Evolutionary conservation across 30 jellyfish, hydroid and myxozoan genomes (phyloP).

Genomic region (Chironex yamaguchii): DNA sequence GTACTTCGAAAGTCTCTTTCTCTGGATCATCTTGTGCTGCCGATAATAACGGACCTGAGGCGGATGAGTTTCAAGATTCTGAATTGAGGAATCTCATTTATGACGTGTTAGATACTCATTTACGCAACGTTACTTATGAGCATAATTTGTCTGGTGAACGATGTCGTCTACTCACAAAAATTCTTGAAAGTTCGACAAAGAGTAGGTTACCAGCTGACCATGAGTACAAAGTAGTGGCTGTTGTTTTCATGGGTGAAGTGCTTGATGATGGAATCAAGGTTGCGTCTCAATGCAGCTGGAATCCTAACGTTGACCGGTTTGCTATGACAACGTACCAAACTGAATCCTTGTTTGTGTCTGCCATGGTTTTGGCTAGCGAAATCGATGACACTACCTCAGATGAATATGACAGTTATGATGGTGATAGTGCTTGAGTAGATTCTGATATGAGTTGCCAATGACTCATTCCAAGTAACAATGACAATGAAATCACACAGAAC

Average conservation of each 20-base stretch:
- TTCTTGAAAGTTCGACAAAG: conserved; percentile 67
- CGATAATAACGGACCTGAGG: background rate
- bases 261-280: conserved; percentile 81
- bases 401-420: background rate
- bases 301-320: conserved; percentile 80
- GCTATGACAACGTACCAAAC: conserved; percentile 90
- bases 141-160: conserved; percentile 61
- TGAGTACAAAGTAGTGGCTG: conserved; percentile 72
- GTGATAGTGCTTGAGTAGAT: too few species aligned
- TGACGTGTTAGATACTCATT: conserved; percentile 58
- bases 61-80: conserved; percentile 8
- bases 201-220: conserved; percentile 48
- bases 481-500: too few species aligned
- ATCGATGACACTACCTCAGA: conserved; percentile 23
- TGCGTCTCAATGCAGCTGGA: conserved; percentile 96
- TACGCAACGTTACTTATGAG: conserved; percentile 57
- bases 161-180: conserved; percentile 77
- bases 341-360: conserved; percentile 80
- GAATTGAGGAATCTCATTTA: conserved; percentile 46
- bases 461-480: too few species aligned
- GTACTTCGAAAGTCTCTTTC: background rate
- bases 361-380: conserved; percentile 77
- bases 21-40: background rate
- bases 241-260: conserved; percentile 83
- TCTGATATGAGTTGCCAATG: too few species aligned